Conservation (phyloP, 2,888 invertebrate species). For the Monochamus alternatus region DNA sequence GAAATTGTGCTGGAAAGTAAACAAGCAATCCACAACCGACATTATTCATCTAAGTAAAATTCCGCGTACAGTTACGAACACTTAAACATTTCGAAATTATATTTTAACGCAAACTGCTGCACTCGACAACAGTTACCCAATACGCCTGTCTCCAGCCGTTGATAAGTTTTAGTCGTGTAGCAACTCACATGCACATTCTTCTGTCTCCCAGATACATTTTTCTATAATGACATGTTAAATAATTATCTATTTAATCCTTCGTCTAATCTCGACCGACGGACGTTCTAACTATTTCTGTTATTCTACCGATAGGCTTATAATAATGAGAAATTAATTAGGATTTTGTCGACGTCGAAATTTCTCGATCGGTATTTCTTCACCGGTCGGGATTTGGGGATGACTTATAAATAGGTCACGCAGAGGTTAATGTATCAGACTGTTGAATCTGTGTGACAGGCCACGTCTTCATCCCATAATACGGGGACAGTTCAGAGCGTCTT, state of each 20-base stretch:
- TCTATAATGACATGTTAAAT: slow-evolving; percentile 16
- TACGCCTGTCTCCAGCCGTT: neutral
- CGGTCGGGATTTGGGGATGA: neutral
- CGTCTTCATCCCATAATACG: no score
- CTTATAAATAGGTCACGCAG: neutral
- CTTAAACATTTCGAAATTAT: neutral
- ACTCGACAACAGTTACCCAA: neutral
- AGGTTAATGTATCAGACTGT: no score
- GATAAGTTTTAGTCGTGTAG: slow-evolving; percentile 1
- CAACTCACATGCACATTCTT: slow-evolving; percentile 4
- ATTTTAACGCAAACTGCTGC: neutral
- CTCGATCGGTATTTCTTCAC: neutral
- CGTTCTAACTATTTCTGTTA: slow-evolving; percentile 2
- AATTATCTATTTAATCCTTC: slow-evolving; percentile 20
- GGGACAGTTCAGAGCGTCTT: no score
- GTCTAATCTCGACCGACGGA: neutral
- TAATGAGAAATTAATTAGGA: slow-evolving; percentile 10
- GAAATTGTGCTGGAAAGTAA: no score
- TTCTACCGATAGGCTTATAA: neutral
- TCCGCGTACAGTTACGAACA: neutral
- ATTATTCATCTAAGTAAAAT: no score
- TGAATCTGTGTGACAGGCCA: no score
- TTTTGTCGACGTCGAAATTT: neutral
- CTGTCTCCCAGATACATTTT: slow-evolving; percentile 17
- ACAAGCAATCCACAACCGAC: no score